A percentile compares a stretch with the other conserved stretches of the same genome.
phyloP scores from a whole-genome alignment of 2,113 vertebrate genomes.

The Psittacara wagleri region DNA sequence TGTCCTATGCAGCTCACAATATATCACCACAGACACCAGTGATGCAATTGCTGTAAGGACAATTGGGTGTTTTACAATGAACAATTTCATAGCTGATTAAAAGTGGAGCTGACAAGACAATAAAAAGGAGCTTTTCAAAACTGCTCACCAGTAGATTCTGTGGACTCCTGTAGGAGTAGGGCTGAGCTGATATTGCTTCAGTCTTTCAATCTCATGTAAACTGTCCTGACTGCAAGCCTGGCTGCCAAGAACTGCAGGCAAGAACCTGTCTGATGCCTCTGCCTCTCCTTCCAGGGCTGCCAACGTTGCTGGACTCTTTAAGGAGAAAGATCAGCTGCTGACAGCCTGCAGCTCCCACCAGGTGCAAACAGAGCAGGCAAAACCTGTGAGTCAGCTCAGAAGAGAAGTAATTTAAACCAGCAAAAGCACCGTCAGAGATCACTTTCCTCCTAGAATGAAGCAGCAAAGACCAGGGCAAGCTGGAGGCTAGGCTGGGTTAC shows the following conservation, averaged over 20 bases:
- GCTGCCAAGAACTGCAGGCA: background rate
- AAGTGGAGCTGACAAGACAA: background rate
- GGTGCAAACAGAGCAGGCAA: background rate
- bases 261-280: background rate
- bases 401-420: background rate
- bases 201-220: background rate
- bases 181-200: background rate
- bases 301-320: background rate
- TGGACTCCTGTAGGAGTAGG: background rate
- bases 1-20: background rate
- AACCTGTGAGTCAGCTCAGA: background rate
- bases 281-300: background rate
- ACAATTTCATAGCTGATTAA: background rate
- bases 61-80: background rate
- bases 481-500: background rate
- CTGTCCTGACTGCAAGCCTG: background rate
- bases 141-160: background rate
- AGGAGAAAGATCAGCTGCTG: background rate
- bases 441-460: background rate
- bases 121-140: background rate
- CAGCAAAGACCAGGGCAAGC: background rate
- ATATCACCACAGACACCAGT: background rate
- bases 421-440: background rate
- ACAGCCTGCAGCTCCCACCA: background rate
- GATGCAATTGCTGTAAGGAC: background rate